Base-by-base conservation (phyloP, 64 coral and sea anemone genomes). In the Montipora cactus region DNA sequence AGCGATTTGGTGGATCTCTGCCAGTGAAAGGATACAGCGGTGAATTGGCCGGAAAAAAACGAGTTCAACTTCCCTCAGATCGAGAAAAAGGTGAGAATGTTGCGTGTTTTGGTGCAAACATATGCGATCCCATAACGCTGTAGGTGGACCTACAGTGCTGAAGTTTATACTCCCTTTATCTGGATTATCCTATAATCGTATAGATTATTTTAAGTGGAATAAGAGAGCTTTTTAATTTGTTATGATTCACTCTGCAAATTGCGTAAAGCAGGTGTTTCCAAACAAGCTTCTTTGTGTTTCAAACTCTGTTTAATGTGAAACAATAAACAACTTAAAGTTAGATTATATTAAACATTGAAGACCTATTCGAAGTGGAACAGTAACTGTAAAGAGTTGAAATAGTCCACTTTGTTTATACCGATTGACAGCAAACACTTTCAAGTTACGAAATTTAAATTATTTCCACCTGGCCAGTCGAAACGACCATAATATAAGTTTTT, bases 21-120 rank as follows among this genome's bases (percentile, higher is more conserved):
- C 83, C 92, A 0, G 78, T 68, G 4, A 93, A 93, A 72, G 92
- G 92, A 57, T 93, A 80, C 23, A 84, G 75, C 25, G 64, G 59
- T 74, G 92, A 93, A 88, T 55, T 93, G 64, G 75, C 58, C 3
- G 92, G 67, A 3, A 87, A 87, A 81, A 93, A 93, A 19, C 85
- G 92, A 88, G 92, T 93, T 28, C 92, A 93, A 59, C 61, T 93
- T 4, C 92, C 92, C 5, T 69, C 47, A 59, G 92, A 93, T 5
- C 84, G 67, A 9, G 68, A 53, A 44, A 93, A 93, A 93, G 92
- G 92, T 93, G 78, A 5, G 67, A 3, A 22, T 47, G 8, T 68
- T 82, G 58, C 44, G 52, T 55, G 52, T 55, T 55, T 7, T 75
- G 14, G 73, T 37, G 37, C 37, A 37, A 37, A 37, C 37, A 37